Evolutionary conservation across 2,113 vertebrate genomes (phyloP).

Genomic region (Meles meles): DNA sequence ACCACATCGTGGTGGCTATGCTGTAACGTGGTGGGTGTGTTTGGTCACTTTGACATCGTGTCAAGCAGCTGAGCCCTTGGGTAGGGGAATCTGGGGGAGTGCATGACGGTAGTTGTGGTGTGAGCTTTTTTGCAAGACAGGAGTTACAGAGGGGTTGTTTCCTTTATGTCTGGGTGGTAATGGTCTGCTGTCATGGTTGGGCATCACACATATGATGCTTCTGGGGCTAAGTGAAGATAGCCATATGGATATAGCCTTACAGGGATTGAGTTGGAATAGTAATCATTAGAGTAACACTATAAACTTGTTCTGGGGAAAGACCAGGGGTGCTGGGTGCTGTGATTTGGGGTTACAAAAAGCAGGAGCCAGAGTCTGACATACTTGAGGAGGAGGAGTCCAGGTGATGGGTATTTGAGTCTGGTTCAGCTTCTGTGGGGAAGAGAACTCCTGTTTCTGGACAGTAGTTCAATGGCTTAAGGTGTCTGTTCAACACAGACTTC

Average conservation of each 20-base stretch:
- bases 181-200: rapidly evolving
- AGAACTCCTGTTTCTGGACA: rapidly evolving
- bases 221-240: neutral
- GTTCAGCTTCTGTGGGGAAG: neutral
- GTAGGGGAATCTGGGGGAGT: rapidly evolving
- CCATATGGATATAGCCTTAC: rapidly evolving
- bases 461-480: rapidly evolving
- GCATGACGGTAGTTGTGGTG: rapidly evolving
- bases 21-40: rapidly evolving
- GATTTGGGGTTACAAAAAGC: no score
- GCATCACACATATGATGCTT: neutral
- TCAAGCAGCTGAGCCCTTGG: neutral
- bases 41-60: rapidly evolving
- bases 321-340: rapidly evolving
- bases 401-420: rapidly evolving
- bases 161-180: rapidly evolving
- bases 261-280: no score
- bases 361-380: rapidly evolving
- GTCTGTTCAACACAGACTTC: rapidly evolving
- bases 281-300: rapidly evolving
- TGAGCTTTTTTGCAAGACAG: no score
- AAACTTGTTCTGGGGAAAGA: rapidly evolving
- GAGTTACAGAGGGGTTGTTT: rapidly evolving
- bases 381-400: rapidly evolving
- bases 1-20: neutral